Percentiles rank a stretch among this genome's conserved stretches.
These are phyloP conservation scores for Lissocephala sabroskyi DNA, from an alignment of 2,888 invertebrate genomes.

Conservation along the genomic window DNA sequence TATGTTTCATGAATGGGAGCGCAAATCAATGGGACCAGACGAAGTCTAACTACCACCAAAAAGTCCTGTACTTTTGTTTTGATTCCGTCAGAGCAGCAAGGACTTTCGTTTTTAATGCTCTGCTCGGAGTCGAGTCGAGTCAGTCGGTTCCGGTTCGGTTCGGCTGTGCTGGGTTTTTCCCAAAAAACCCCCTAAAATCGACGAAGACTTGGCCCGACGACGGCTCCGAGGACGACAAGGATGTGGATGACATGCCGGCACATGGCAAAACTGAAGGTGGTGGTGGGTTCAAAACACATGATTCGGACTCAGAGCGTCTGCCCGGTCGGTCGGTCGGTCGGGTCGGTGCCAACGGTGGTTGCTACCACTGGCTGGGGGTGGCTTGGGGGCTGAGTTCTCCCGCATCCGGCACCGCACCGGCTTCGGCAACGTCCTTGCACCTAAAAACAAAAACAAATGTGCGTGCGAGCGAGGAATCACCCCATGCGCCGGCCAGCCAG, in stretches of 20 bases:
- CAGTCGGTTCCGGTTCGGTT: too few species aligned
- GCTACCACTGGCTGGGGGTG: constrained; percentile 20
- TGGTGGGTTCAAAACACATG: constrained; percentile 46
- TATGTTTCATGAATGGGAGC: constrained; percentile 57
- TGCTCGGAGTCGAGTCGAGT: too few species aligned
- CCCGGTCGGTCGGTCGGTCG: constrained; percentile 26
- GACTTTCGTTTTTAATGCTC: too few species aligned
- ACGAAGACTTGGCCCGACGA: constrained; percentile 47
- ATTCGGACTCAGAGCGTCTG: constrained; percentile 26
- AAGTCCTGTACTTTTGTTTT: constrained; percentile 46
- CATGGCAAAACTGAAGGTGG: constrained; percentile 30
- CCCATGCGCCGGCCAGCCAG: constrained; percentile 58
- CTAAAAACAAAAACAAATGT: constrained; percentile 47
- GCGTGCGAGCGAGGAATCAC: constrained; percentile 62
- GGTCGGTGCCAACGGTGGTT: constrained; percentile 35
- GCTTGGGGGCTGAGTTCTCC: too few species aligned
- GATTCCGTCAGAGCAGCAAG: too few species aligned
- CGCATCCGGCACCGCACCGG: constrained; percentile 30
- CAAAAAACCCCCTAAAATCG: constrained; percentile 62
- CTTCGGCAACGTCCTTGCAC: constrained; percentile 55
- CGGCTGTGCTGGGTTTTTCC: too few species aligned
- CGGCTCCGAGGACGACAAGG: constrained; percentile 30
- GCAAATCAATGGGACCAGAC: constrained; percentile 29
- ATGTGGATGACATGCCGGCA: constrained; percentile 58
- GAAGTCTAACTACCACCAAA: constrained; percentile 60